Evolutionary conservation across 2,888 invertebrate species (phyloP).

Genomic region (Eristalis tenax): DNA sequence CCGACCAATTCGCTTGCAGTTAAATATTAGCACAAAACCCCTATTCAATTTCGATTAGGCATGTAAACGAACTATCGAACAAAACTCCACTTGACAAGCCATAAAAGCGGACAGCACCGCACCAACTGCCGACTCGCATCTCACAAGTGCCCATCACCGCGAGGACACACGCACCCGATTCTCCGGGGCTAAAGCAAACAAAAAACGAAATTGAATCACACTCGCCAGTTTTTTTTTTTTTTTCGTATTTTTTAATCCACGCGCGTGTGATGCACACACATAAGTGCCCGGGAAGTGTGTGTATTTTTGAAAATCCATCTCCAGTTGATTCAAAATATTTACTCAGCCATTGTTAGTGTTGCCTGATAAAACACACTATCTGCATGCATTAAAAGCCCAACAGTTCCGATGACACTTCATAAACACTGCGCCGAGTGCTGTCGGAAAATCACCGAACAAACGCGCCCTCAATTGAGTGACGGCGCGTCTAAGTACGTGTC

Average conservation of each 20-base stretch:
- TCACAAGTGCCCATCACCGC: not conserved
- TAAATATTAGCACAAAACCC: no score
- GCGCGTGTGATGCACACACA: slow-evolving; percentile 15
- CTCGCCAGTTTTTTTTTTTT: slow-evolving; percentile 2
- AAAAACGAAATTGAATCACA: slow-evolving; percentile 43
- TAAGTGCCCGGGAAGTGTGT: slow-evolving; percentile 13
- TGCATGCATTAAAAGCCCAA: slow-evolving; percentile 69
- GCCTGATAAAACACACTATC: slow-evolving; percentile 73
- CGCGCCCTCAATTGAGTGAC: slow-evolving; percentile 70
- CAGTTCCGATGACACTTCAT: slow-evolving; percentile 72
- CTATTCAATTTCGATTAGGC: no score
- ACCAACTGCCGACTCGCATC: not conserved
- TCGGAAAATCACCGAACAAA: slow-evolving; percentile 68
- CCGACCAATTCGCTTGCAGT: no score
- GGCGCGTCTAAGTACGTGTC: slow-evolving; percentile 39
- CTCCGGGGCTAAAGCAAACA: not conserved
- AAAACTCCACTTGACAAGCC: not conserved
- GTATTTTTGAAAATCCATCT: slow-evolving; percentile 58
- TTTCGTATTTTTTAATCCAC: slow-evolving; percentile 36
- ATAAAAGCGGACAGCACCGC: not conserved
- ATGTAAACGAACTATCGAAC: not conserved
- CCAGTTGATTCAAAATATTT: slow-evolving; percentile 73
- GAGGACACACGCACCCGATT: not conserved
- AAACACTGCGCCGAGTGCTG: slow-evolving; percentile 62
- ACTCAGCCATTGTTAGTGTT: slow-evolving; percentile 69